Evolutionary conservation across 2,888 invertebrate species (phyloP).

Genomic region (Candidula unifasciata): DNA sequence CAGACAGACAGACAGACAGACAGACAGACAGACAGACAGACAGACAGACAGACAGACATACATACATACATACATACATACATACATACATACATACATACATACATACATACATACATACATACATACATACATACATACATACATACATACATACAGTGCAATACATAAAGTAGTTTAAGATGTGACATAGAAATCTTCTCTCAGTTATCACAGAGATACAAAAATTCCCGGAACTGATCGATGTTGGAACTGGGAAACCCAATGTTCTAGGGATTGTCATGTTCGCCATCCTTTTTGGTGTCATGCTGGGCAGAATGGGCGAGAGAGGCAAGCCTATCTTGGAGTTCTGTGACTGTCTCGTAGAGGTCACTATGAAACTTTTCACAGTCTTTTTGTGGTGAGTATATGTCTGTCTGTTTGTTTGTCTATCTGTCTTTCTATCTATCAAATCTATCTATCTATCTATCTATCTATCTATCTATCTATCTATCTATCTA

Average conservation of each 20-base stretch:
- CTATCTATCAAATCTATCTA: too few relatives aligned
- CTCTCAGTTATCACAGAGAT: background rate
- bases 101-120: too few relatives aligned
- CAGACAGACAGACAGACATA: too few relatives aligned
- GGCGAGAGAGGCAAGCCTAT: constrained; percentile 89
- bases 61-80: too few relatives aligned
- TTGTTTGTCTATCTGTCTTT: too few relatives aligned
- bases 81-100: too few relatives aligned
- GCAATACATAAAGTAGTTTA: too few relatives aligned
- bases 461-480: background rate
- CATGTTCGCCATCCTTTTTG: constrained; percentile 83
- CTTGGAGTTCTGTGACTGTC: constrained; percentile 88
- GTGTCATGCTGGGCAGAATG: constrained; percentile 93
- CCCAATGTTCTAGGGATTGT: constrained; percentile 80
- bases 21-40: too few relatives aligned
- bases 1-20: too few relatives aligned
- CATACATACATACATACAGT: too few relatives aligned
- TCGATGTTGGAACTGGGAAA: constrained; percentile 68
- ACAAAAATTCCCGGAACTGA: constrained; percentile 54
- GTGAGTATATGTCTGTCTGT: constrained; percentile 80
- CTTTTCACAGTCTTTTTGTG: constrained; percentile 98
- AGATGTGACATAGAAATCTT: background rate
- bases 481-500: background rate
- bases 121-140: too few relatives aligned
- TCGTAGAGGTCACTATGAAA: constrained; percentile 96